Evolutionary conservation across 1,140 invertebrate genomes (phyloP).

Genomic region (Uloborus diversus): DNA sequence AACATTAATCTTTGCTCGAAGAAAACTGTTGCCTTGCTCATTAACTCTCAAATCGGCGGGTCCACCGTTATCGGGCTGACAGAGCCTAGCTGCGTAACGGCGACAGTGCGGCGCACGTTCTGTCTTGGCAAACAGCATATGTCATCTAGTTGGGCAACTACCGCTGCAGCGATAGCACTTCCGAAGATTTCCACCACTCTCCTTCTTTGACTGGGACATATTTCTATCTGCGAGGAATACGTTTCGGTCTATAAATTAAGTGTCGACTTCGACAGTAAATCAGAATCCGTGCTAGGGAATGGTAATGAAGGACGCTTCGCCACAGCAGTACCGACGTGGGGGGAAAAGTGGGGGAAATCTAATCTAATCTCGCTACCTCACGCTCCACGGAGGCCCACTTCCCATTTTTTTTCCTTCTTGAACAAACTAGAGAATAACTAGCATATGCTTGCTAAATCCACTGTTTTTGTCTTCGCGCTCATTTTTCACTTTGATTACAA

Average conservation of each 20-base stretch:
- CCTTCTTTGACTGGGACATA: conserved; percentile 15
- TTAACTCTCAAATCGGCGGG: conserved; percentile 21
- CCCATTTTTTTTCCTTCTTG: neutral
- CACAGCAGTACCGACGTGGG: neutral
- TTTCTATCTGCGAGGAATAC: conserved; percentile 19
- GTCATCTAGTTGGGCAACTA: conserved; percentile 24
- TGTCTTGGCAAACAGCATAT: neutral
- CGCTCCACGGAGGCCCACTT: neutral
- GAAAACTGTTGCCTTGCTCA: conserved; percentile 35
- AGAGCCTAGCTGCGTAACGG: neutral
- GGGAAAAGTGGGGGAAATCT: neutral
- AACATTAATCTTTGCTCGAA: conserved; percentile 46
- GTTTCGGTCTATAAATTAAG: conserved; percentile 33
- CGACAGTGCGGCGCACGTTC: neutral
- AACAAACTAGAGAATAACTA: neutral
- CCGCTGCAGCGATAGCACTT: neutral
- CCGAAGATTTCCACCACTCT: conserved; percentile 14
- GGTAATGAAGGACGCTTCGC: conserved; percentile 18
- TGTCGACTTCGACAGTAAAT: conserved; percentile 16
- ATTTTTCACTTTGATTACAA: too few species aligned
- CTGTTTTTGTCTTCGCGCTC: too few species aligned
- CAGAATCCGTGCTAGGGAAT: conserved; percentile 26
- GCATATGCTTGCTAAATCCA: too few species aligned
- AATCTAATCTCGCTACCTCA: conserved; percentile 29
- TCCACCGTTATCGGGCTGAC: conserved; percentile 25